A percentile compares a stretch with the other conserved stretches of the same genome.
Evolutionary conservation across 2,888 invertebrate species (phyloP).

Genomic region (Linyphia triangularis): DNA sequence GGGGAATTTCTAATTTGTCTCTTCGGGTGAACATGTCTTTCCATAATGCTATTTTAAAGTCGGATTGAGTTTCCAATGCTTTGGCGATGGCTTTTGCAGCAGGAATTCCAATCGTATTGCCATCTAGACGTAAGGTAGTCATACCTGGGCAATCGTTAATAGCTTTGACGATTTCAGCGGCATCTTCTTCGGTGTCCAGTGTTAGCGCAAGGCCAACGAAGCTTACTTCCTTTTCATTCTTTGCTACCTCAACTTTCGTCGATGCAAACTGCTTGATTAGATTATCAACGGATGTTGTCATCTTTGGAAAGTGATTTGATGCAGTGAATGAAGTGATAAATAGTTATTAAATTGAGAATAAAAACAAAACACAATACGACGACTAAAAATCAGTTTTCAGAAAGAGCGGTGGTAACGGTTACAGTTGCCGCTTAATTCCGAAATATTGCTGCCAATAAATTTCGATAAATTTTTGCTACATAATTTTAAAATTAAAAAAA

Average conservation of each 20-base stretch:
- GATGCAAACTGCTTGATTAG: conserved; percentile 78
- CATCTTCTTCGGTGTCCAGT: conserved; percentile 88
- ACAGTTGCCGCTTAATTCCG: conserved; percentile 20
- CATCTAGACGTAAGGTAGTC: conserved; percentile 89
- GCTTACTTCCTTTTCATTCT: conserved; percentile 84
- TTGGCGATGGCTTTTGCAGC: conserved; percentile 92
- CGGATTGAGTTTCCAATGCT: conserved; percentile 88
- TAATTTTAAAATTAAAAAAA: too few species aligned
- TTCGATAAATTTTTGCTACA: too few species aligned
- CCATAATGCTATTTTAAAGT: conserved; percentile 90
- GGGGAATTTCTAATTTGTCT: conserved; percentile 96
- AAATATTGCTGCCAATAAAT: neutral
- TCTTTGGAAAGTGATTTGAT: neutral
- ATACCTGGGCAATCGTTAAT: conserved; percentile 86
- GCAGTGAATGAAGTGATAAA: neutral
- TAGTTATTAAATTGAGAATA: neutral
- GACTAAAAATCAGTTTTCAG: neutral
- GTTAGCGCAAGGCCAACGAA: conserved; percentile 90
- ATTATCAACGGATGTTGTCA: conserved; percentile 72
- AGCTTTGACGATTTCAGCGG: conserved; percentile 87
- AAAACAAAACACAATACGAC: neutral
- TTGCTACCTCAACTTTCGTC: conserved; percentile 77
- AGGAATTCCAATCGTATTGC: conserved; percentile 94
- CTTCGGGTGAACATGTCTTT: conserved; percentile 98
- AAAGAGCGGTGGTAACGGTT: conserved; percentile 4